phyloP scores from a whole-genome alignment of 2,113 vertebrate genomes.

The Prolemur simus region DNA sequence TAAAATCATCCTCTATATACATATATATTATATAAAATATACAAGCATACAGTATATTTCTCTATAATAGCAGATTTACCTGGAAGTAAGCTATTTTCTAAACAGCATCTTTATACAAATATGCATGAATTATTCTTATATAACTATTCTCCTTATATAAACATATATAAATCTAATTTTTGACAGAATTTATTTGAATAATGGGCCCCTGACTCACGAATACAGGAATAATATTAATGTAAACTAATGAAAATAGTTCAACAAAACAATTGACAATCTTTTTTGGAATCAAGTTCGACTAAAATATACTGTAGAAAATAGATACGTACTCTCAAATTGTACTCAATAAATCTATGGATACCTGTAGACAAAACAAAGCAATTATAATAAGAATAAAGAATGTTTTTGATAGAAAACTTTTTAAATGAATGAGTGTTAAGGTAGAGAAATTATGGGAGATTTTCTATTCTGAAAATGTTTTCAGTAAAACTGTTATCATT shows the following conservation, averaged over 20 bases:
- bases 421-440: neutral
- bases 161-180: neutral
- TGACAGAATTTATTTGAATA: neutral
- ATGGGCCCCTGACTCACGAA: neutral
- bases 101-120: neutral
- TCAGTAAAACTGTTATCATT: neutral
- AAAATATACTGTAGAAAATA: neutral
- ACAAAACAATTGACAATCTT: neutral
- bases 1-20: neutral
- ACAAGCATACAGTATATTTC: neutral
- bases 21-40: neutral
- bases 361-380: neutral
- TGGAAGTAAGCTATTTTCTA: neutral
- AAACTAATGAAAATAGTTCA: conserved; percentile 9
- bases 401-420: neutral
- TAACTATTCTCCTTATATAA: neutral
- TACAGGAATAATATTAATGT: neutral
- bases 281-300: neutral
- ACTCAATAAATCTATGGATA: neutral
- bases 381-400: neutral
- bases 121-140: neutral
- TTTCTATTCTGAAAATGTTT: neutral
- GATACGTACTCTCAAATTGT: neutral
- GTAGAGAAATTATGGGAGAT: neutral
- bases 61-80: neutral